Conservation (phyloP, 1,140 invertebrate species). For the Camponotus floridanus region DNA sequence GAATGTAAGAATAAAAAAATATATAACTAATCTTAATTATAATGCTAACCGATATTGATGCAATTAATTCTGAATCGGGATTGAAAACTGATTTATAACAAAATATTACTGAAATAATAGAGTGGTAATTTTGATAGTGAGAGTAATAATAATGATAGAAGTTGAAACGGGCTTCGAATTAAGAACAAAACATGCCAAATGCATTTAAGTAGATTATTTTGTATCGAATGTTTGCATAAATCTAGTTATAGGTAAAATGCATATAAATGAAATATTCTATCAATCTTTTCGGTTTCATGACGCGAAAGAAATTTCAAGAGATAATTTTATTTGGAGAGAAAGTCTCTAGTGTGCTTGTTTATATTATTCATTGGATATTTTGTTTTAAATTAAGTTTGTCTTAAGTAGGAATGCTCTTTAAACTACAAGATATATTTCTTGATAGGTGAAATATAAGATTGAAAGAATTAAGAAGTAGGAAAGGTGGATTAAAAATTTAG, state of each 20-base stretch:
- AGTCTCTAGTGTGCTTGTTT: conserved; percentile 23
- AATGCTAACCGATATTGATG: conserved; percentile 17
- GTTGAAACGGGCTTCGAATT: conserved; percentile 59
- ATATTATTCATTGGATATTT: conserved; percentile 17
- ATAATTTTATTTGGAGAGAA: background rate
- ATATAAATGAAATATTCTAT: conserved; percentile 12
- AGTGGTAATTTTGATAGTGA: background rate
- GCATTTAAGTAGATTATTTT: conserved; percentile 81
- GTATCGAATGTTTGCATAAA: conserved; percentile 68
- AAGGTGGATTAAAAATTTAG: conserved; percentile 31
- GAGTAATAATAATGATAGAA: conserved; percentile 26
- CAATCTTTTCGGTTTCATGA: conserved; percentile 8
- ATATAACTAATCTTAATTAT: conserved; percentile 26
- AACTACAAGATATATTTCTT: background rate
- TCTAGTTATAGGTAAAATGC: conserved; percentile 58
- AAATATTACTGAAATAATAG: background rate
- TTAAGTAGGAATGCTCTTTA: background rate
- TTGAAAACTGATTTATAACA: background rate
- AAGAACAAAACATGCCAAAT: conserved; percentile 80
- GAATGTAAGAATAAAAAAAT: conserved; percentile 32
- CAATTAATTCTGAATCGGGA: conserved; percentile 8
- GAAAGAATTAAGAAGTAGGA: conserved; percentile 38
- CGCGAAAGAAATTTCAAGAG: conserved; percentile 5
- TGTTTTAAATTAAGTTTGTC: conserved; percentile 20
- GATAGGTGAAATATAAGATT: conserved; percentile 7